Conservation (phyloP, 2,113 vertebrate species). For the Guaruba guarouba region DNA sequence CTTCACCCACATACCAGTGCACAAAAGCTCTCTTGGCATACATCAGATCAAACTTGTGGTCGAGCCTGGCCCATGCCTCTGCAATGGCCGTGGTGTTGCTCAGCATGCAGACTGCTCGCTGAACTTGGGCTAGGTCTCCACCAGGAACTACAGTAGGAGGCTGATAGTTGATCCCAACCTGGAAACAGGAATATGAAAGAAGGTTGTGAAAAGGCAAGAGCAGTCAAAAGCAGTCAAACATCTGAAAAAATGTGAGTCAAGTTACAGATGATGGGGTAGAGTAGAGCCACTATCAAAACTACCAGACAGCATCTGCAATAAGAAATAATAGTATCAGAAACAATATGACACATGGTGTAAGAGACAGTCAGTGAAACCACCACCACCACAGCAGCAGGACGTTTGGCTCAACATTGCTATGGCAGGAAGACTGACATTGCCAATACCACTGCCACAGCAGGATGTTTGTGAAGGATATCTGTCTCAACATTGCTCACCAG, state of each 20-base stretch:
- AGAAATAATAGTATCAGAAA: background rate
- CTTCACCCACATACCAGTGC: constrained; percentile 83
- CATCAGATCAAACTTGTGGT: constrained; percentile 84
- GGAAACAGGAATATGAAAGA: background rate
- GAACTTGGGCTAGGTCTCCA: constrained; percentile 77
- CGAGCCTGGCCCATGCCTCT: constrained; percentile 78
- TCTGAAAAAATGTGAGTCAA: background rate
- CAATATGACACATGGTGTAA: background rate
- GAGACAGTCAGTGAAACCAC: background rate
- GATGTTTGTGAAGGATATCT: background rate
- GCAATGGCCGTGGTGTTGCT: constrained; percentile 82
- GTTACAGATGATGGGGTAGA: background rate
- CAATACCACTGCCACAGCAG: background rate
- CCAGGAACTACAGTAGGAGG: constrained; percentile 78
- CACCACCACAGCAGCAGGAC: background rate
- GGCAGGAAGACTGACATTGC: background rate
- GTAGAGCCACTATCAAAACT: background rate
- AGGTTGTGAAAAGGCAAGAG: background rate
- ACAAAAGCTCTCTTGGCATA: constrained; percentile 82
- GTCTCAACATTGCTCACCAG: background rate
- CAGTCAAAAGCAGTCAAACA: background rate
- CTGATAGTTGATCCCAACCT: constrained; percentile 85
- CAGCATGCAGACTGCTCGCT: constrained; percentile 81
- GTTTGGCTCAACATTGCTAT: background rate
- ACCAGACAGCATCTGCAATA: background rate